Percentiles rank a stretch among this genome's conserved stretches.
Evolutionary conservation across 2,888 invertebrate species (phyloP).

Genomic region (Teinopalpus imperialis): DNA sequence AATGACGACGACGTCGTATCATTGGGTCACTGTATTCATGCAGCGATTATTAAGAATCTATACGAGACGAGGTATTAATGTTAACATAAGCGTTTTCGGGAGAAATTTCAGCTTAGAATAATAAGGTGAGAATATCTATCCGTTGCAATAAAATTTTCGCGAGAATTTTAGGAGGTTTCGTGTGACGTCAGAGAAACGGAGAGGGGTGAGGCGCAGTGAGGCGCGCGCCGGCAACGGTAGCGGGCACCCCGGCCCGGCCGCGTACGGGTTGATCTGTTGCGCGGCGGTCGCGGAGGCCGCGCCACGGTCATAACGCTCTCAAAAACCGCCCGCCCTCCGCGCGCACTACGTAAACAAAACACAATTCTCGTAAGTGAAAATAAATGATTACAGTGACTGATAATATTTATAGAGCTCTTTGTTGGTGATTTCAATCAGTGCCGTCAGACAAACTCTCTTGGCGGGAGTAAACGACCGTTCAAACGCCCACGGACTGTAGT

Average conservation of each 20-base stretch:
- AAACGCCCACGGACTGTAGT: conserved; percentile 67
- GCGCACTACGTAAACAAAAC: conserved; percentile 63
- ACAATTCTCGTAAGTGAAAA: conserved; percentile 33
- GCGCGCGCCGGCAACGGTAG: conserved; percentile 47
- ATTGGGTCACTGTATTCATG: conserved; percentile 7
- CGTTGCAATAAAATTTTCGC: conserved; percentile 55
- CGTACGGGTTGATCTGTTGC: conserved; percentile 64
- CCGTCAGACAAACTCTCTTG: conserved; percentile 38
- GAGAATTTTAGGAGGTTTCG: conserved; percentile 65
- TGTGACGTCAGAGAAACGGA: conserved; percentile 68
- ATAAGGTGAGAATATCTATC: conserved; percentile 39
- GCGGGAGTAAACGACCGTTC: conserved; percentile 59
- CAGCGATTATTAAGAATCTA: conserved; percentile 12
- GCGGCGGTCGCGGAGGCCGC: conserved; percentile 71
- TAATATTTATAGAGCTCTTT: conserved; percentile 43
- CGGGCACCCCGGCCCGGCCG: conserved; percentile 43
- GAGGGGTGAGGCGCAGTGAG: conserved; percentile 33
- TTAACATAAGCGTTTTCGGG: conserved; percentile 5
- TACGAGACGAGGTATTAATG: conserved; percentile 5
- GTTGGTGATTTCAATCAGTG: conserved; percentile 44
- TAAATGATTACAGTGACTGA: conserved; percentile 39
- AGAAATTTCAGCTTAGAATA: conserved; percentile 11
- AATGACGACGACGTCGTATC: too few relatives aligned
- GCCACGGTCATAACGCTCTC: conserved; percentile 37
- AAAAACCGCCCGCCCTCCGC: conserved; percentile 50